These are phyloP conservation scores for Channa striata DNA, from an alignment of 2,797 vertebrate genomes.

Conservation along the genomic window DNA sequence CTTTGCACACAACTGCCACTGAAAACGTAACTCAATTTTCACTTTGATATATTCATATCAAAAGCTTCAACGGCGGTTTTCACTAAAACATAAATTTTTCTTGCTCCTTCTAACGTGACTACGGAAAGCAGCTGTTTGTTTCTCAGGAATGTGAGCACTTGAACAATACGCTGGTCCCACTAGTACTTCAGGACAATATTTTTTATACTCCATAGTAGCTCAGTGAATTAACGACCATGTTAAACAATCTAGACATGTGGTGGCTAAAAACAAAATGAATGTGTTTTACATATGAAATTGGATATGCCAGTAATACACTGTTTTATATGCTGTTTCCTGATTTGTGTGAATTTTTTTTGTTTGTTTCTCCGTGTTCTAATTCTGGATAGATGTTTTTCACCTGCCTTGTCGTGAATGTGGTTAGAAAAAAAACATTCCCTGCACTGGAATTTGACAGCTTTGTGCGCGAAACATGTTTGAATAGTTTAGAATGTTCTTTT, in stretches of 20 bases:
- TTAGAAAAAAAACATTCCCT: slow-evolving; percentile 31
- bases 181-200: slow-evolving; percentile 66
- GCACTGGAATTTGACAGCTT: slow-evolving; percentile 23
- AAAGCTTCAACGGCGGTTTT: slow-evolving; percentile 17
- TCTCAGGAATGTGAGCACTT: slow-evolving; percentile 78
- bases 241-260: slow-evolving; percentile 53
- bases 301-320: slow-evolving; percentile 42
- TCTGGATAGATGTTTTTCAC: slow-evolving; percentile 41
- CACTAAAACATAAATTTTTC: slow-evolving; percentile 32
- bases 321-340: slow-evolving; percentile 62
- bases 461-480: slow-evolving; percentile 32
- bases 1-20: slow-evolving; percentile 66
- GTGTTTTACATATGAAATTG: slow-evolving; percentile 69
- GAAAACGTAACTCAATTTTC: slow-evolving; percentile 23
- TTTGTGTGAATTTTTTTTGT: slow-evolving; percentile 51
- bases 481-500: slow-evolving; percentile 12
- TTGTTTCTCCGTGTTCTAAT: slow-evolving; percentile 39
- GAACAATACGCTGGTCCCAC: slow-evolving; percentile 60
- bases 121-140: slow-evolving; percentile 72
- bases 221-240: slow-evolving; percentile 53
- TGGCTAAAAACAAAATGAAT: slow-evolving; percentile 60
- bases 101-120: slow-evolving; percentile 46
- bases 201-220: slow-evolving; percentile 65
- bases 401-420: neutral
- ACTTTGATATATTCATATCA: slow-evolving; percentile 39